Evolutionary conservation across 2,888 invertebrate species (phyloP).

Genomic region (Nowickia ferox): DNA sequence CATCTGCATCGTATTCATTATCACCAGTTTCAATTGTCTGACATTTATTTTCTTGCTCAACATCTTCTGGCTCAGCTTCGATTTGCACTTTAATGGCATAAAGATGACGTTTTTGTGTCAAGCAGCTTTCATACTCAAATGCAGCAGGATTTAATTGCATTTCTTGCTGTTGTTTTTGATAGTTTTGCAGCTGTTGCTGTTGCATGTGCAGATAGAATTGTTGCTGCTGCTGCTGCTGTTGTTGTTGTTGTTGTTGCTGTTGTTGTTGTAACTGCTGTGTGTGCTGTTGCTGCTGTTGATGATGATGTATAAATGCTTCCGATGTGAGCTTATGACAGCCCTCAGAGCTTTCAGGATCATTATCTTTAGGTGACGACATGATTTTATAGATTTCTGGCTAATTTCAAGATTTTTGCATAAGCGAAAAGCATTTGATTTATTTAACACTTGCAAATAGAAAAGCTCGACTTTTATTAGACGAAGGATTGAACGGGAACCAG

Average conservation of each 20-base stretch:
- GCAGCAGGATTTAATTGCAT: slow-evolving; percentile 12
- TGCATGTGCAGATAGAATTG: slow-evolving; percentile 42
- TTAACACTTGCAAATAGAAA: neutral
- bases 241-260: slow-evolving; percentile 49
- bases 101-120: slow-evolving; percentile 75
- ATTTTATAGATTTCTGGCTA: slow-evolving; percentile 27
- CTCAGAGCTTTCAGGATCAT: slow-evolving; percentile 60
- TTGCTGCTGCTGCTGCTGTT: slow-evolving; percentile 2
- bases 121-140: slow-evolving; percentile 65
- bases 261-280: slow-evolving; percentile 46
- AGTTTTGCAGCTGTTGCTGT: slow-evolving; percentile 49
- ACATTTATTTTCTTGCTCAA: slow-evolving; percentile 36
- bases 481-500: slow-evolving; percentile 29
- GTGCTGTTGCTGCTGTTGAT: slow-evolving; percentile 47
- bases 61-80: slow-evolving; percentile 71
- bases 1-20: slow-evolving; percentile 79
- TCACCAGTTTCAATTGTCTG: slow-evolving; percentile 72
- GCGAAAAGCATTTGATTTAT: slow-evolving; percentile 39
- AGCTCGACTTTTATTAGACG: neutral
- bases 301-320: slow-evolving; percentile 47
- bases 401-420: slow-evolving; percentile 2
- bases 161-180: slow-evolving; percentile 50
- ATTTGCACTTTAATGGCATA: slow-evolving; percentile 77
- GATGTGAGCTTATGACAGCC: slow-evolving; percentile 54
- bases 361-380: slow-evolving; percentile 66